Base-by-base conservation (phyloP, 2,888 invertebrate genomes). In the Automeris io region DNA sequence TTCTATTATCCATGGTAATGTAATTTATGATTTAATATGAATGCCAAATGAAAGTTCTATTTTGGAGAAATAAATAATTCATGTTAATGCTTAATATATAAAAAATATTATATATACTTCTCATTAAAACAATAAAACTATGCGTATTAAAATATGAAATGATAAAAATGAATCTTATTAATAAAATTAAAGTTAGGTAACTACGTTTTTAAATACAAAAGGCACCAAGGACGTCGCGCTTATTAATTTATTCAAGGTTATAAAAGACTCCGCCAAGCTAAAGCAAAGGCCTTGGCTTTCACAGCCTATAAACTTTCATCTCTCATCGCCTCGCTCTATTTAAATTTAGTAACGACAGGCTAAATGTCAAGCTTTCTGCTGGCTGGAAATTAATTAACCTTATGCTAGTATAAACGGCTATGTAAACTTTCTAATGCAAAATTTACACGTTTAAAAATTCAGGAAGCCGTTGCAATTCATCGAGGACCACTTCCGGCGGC, bases 401-500 rank as follows among this genome's bases (percentile, higher is more conserved):
- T 29, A 13, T 32, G 8, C 18, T 9, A 32, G 22, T 37, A 37
- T 2, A 8, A n/a, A 19, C 35, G 24, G 23, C 7, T 26, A 18
- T 29, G 29, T 26, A 24, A 24, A 33, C 31, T 22, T 2, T 22
- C 21, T 31, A 37, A n/a, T 37, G 37, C 32, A 11, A 23, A 31
- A 37, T 24, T 41, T 19, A 8, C 11, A 9, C 19, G 29, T 11
- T 38, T 35, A 37, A 8, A 56, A 62, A 69, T 65, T 67, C 61
- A 68, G 70, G 70, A 71, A 71, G 69, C 62, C 62, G 47, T 61
- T 61, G 60, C 64, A 63, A 67, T 69, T 64, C 61, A 66, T 53
- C 50, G 55, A 66, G 62, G 57, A 64, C 63, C 54, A 70, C 65
- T 70, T 75, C 75, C 77, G 73, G 69, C 55, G 48, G 45, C 39